A percentile compares a stretch with the other conserved stretches of the same genome.
Conservation (phyloP, 2,797 vertebrate genomes). For the Phrynocephalus guinanensis region DNA sequence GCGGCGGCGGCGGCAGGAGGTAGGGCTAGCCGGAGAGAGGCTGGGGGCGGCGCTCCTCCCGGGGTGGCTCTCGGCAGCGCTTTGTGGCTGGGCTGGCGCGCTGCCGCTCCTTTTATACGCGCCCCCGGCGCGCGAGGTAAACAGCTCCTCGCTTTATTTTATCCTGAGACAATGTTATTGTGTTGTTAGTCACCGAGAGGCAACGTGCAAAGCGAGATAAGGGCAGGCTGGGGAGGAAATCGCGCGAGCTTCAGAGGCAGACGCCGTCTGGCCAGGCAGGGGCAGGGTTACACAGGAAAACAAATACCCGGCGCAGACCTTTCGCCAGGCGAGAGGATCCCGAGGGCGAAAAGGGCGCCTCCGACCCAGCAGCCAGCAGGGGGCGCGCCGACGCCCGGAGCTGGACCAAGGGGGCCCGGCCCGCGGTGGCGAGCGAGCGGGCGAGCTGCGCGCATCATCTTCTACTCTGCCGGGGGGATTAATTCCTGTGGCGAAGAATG, state of each 20-base stretch:
- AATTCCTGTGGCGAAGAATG: neutral
- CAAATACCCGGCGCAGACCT: slow-evolving; percentile 22
- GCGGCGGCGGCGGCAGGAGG: neutral
- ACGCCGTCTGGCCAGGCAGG: slow-evolving; percentile 73
- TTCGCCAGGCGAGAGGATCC: neutral
- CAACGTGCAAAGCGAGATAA: slow-evolving; percentile 85
- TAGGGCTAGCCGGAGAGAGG: neutral
- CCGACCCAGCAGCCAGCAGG: slow-evolving; percentile 20
- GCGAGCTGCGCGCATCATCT: too few species aligned
- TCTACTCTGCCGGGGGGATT: neutral
- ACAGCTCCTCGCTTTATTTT: slow-evolving; percentile 81
- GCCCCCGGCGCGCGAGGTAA: slow-evolving; percentile 78
- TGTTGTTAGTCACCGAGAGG: slow-evolving; percentile 85
- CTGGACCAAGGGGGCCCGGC: too few species aligned
- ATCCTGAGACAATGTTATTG: slow-evolving; percentile 86
- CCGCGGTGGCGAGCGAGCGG: too few species aligned
- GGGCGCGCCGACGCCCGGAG: neutral
- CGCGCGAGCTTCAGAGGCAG: slow-evolving; percentile 77
- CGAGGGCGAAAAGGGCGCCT: neutral
- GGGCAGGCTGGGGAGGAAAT: slow-evolving; percentile 80
- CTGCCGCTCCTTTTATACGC: slow-evolving; percentile 85
- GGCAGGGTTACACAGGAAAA: slow-evolving; percentile 58
- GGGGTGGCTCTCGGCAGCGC: slow-evolving; percentile 50
- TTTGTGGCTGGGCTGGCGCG: slow-evolving; percentile 72
- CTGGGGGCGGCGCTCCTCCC: neutral